Evolutionary conservation across 2,888 invertebrate species (phyloP), one percentile per base, ranked within the genome.

Genomic region (Platerodrilus igneus): DNA sequence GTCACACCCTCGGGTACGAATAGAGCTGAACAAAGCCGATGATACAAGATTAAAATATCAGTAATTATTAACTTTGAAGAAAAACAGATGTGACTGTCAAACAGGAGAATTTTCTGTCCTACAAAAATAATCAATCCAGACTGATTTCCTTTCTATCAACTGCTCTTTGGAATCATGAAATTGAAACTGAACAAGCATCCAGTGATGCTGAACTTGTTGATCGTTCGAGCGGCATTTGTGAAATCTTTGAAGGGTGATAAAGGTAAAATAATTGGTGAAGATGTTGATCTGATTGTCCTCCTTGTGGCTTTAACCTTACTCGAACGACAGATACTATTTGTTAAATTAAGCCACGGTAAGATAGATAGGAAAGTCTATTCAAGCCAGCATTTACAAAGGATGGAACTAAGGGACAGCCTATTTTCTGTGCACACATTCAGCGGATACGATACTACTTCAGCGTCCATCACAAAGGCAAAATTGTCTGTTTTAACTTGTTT

Each of bases 141-240:
- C 26, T 26, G 4, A 26, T 26, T 26, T 10, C 3, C 11, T 26
- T 26, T 14, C 26, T 26, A 4, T 5, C 14, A 26, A 26, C 3
- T 26, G 26, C 27, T 17, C 8, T 14, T 27, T 2, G 6, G 16
- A 14, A 2, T 9, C 27, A 27, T 27, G 15, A 17, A 27, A 9
- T 27, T 27, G 2, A 27, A 27, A 14, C 27, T 13, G 10, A 27
- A 27, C 27, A 27, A 27, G 27, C 27, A 27, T 27, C 27, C 15
- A 27, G 15, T 14, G 13, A n/a, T n/a, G n/a, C n/a, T n/a, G n/a
- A 17, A 27, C 15, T 16, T 17, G n/a, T 27, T 27, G 27, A 27
- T 27, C 14, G 15, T 14, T 8, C 27, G 27, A 3, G 16, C 27
- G 16, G 27, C 27, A 14, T n/a, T 14, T 9, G n/a, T 8, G 15